Evolutionary conservation across 2,797 vertebrate species (phyloP).

Genomic region (Tamandua tetradactyla): DNA sequence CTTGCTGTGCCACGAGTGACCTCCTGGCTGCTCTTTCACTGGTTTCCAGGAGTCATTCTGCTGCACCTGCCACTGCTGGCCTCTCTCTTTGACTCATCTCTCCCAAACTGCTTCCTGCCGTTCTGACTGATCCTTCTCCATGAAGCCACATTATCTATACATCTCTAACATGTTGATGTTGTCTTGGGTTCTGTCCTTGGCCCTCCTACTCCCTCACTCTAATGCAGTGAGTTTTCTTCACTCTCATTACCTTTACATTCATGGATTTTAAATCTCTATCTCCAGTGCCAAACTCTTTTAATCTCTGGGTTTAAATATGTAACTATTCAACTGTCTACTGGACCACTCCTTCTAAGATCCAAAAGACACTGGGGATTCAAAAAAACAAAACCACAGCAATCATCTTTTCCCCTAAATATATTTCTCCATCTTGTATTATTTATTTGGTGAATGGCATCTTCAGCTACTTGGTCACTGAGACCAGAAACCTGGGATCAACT

Average conservation of each 20-base stretch:
- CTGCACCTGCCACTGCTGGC: not conserved
- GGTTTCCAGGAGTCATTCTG: not conserved
- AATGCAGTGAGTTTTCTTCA: not conserved
- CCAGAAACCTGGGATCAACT: conserved; percentile 40
- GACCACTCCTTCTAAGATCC: not conserved
- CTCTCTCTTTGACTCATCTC: not conserved
- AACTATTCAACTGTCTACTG: not conserved
- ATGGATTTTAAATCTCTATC: not conserved
- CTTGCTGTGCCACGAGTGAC: not conserved
- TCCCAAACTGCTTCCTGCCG: not conserved
- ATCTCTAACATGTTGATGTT: not conserved
- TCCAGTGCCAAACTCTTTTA: conserved; percentile 25
- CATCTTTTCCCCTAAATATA: not conserved
- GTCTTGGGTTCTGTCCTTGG: not conserved
- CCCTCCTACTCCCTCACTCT: not conserved
- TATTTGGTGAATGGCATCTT: conserved; percentile 24
- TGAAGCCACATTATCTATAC: not conserved
- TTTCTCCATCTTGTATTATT: conserved; percentile 44
- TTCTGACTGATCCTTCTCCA: not conserved
- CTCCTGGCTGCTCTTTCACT: not conserved
- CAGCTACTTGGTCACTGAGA: conserved; percentile 47
- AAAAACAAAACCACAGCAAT: not conserved
- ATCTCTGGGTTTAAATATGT: not conserved
- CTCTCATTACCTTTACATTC: not conserved
- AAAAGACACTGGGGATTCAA: not conserved